Evolutionary conservation across 2,797 vertebrate species (phyloP).

Genomic region (Australoheros facetus): DNA sequence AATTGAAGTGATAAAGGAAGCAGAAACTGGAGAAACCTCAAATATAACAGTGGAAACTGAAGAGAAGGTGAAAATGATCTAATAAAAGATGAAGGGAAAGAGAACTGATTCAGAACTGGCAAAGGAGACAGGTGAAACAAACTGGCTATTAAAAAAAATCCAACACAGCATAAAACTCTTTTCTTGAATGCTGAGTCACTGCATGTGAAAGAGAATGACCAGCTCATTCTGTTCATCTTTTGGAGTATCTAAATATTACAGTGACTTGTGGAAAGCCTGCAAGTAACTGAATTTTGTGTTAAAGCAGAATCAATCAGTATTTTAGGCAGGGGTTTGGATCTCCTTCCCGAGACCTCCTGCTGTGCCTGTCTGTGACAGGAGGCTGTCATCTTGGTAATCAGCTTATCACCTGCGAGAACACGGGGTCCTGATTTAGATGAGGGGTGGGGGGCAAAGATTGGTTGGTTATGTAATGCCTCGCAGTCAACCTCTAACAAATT

Average conservation of each 20-base stretch:
- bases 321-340: constrained; percentile 29
- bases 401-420: constrained; percentile 64
- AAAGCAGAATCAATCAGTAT: constrained; percentile 18
- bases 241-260: not conserved
- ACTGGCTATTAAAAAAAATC: too few species aligned
- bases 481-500: not conserved
- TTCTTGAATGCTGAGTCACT: not conserved
- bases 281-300: not conserved
- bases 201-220: not conserved
- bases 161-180: not conserved
- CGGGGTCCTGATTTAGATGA: constrained; percentile 8
- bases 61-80: not conserved
- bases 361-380: constrained; percentile 33
- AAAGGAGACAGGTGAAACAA: not conserved
- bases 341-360: constrained; percentile 32
- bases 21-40: not conserved
- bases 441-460: constrained; percentile 1
- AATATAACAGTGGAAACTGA: not conserved
- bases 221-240: constrained; percentile 8
- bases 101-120: not conserved
- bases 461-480: constrained; percentile 33
- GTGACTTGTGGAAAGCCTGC: constrained; percentile 2
- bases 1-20: not conserved
- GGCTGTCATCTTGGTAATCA: constrained; percentile 51
- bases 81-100: not conserved